phyloP scores from a whole-genome alignment of 2,797 vertebrate species.

The Phoebastria nigripes region DNA sequence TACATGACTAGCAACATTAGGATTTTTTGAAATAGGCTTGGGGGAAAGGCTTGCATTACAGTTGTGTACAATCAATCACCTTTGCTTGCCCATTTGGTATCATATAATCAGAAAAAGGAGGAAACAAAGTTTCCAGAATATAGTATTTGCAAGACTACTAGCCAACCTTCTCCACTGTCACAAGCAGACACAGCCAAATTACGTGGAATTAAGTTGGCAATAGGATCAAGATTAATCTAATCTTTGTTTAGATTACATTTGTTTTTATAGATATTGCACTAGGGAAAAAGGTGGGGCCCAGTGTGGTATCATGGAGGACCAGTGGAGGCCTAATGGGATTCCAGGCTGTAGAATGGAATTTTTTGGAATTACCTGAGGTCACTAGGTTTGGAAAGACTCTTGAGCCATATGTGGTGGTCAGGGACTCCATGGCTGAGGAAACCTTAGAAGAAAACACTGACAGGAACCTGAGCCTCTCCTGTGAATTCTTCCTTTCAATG shows the following conservation, averaged over 20 bases:
- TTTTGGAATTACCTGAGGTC: background rate
- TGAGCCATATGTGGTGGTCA: background rate
- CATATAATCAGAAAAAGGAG: background rate
- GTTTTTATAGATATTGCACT: background rate
- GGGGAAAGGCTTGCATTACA: background rate
- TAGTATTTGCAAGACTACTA: background rate
- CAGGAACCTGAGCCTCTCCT: background rate
- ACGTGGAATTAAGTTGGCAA: background rate
- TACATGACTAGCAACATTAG: background rate
- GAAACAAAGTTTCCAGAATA: conserved; percentile 1
- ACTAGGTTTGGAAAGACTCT: background rate
- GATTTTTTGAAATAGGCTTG: background rate
- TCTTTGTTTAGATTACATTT: background rate
- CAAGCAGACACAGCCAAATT: background rate
- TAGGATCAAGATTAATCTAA: background rate
- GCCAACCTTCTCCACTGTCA: background rate
- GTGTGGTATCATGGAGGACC: background rate
- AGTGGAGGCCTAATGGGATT: background rate
- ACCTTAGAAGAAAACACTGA: background rate
- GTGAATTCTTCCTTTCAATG: conserved; percentile 26
- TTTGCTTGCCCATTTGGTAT: background rate
- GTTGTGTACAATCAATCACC: background rate
- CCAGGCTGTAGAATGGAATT: background rate
- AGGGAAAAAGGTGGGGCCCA: background rate
- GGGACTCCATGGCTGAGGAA: background rate